phyloP scores from a whole-genome alignment of 2,113 vertebrate genomes.

The Agelaius tricolor region DNA sequence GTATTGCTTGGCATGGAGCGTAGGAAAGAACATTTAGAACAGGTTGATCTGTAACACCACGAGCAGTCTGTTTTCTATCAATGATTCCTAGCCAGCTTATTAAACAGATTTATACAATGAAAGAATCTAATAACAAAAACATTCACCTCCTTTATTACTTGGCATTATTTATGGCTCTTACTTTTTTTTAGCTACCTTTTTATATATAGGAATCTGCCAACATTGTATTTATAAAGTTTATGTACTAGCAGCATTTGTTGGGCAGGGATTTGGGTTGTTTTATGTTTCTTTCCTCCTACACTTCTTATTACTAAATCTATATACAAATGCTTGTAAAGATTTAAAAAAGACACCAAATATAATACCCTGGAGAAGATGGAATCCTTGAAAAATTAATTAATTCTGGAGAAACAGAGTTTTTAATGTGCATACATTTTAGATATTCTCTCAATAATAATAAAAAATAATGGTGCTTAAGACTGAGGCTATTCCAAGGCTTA shows the following conservation, averaged over 20 bases:
- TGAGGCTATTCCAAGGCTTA: not conserved
- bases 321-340: slow-evolving; percentile 17
- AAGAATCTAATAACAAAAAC: slow-evolving; percentile 85
- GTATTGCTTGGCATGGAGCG: slow-evolving; percentile 70
- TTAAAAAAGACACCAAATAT: not conserved
- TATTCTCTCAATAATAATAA: not conserved
- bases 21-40: slow-evolving; percentile 71
- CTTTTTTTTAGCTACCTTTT: slow-evolving; percentile 77
- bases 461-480: not conserved
- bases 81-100: slow-evolving; percentile 80
- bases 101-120: slow-evolving; percentile 87
- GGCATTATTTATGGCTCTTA: slow-evolving; percentile 81
- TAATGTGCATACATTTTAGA: not conserved
- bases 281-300: slow-evolving; percentile 22
- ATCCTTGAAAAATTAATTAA: not conserved
- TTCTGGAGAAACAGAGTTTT: not conserved
- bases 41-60: slow-evolving; percentile 79
- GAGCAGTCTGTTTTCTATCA: slow-evolving; percentile 85
- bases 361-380: not conserved
- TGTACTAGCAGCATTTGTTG: slow-evolving; percentile 65
- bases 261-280: slow-evolving; percentile 47
- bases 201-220: slow-evolving; percentile 75
- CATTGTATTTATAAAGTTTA: slow-evolving; percentile 77
- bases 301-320: slow-evolving; percentile 12
- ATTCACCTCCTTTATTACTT: slow-evolving; percentile 84